A percentile compares a stretch with the other conserved stretches of the same genome.
Evolutionary conservation across 92 coral and sea anemone species (phyloP).

Genomic region (Pocillopora grandis): DNA sequence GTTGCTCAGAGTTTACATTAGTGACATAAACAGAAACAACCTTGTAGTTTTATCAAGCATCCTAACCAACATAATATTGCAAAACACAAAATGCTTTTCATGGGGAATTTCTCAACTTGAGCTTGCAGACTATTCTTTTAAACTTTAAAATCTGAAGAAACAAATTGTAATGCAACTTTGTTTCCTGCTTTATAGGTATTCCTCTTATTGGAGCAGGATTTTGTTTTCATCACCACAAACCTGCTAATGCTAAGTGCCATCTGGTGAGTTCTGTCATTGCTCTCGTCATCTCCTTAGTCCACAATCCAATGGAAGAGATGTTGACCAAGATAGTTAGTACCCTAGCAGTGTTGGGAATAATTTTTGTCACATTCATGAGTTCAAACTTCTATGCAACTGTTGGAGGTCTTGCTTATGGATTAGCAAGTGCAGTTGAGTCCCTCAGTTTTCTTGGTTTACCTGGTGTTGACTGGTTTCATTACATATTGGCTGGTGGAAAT

Average conservation of each 20-base stretch:
- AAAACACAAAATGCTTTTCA: too few relatives aligned
- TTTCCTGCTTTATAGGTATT: conserved; percentile 53
- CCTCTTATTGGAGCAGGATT: conserved; percentile 91
- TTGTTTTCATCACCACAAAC: conserved; percentile 68
- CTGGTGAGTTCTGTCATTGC: conserved; percentile 75
- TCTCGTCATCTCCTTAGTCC: conserved; percentile 53
- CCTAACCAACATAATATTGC: too few relatives aligned
- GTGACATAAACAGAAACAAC: too few relatives aligned
- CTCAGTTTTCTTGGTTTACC: conserved; percentile 69
- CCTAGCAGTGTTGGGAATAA: conserved; percentile 79
- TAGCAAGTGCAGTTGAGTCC: conserved; percentile 69
- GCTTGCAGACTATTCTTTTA: too few relatives aligned
- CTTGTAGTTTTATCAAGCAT: too few relatives aligned
- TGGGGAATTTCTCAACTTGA: too few relatives aligned
- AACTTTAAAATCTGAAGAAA: background rate
- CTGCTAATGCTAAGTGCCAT: conserved; percentile 65
- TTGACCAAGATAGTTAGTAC: conserved; percentile 68
- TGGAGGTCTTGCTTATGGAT: conserved; percentile 75
- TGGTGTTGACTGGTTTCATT: conserved; percentile 96
- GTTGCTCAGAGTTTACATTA: too few relatives aligned
- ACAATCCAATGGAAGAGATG: conserved; percentile 58
- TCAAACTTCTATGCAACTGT: conserved; percentile 62
- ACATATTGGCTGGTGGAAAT: conserved; percentile 73
- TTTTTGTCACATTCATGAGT: conserved; percentile 64
- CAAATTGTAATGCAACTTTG: background rate